These are phyloP conservation scores for Anhinga rufa DNA, from an alignment of 2,113 vertebrate species.

Conservation along the genomic window DNA sequence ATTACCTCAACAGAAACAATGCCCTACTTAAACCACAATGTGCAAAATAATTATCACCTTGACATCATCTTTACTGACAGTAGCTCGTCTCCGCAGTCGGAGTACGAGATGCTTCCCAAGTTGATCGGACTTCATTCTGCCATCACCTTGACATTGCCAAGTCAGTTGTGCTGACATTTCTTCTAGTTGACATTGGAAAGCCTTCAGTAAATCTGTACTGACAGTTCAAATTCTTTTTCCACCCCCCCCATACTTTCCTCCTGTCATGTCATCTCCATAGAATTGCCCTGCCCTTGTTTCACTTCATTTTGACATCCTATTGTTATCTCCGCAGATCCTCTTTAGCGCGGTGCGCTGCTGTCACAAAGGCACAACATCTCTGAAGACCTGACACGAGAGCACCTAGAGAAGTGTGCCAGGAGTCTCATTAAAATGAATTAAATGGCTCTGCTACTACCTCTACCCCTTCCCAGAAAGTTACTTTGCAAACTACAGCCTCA, in stretches of 20 bases:
- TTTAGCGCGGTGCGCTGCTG: not conserved
- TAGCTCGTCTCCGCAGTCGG: not conserved
- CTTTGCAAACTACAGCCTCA: not conserved
- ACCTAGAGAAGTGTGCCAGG: not conserved
- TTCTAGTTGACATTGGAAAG: slow-evolving; percentile 25
- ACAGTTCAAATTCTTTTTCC: slow-evolving; percentile 40
- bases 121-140: slow-evolving; percentile 26
- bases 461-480: not conserved
- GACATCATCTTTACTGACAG: slow-evolving; percentile 47
- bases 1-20: slow-evolving; percentile 29
- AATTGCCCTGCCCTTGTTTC: slow-evolving; percentile 64
- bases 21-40: slow-evolving; percentile 27
- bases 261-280: slow-evolving; percentile 55
- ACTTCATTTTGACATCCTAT: slow-evolving; percentile 52
- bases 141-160: slow-evolving; percentile 42
- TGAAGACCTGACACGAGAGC: not conserved
- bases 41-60: slow-evolving; percentile 28
- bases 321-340: not conserved
- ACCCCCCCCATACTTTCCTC: not conserved
- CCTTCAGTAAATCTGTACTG: slow-evolving; percentile 57
- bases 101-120: not conserved
- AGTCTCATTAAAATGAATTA: slow-evolving; percentile 47
- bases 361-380: slow-evolving; percentile 40
- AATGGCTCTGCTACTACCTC: not conserved
- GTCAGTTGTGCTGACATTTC: slow-evolving; percentile 25